Percentiles rank a stretch among this genome's conserved stretches.
Evolutionary conservation across 1,140 invertebrate species (phyloP).

Genomic region (Listronotus bonariensis): DNA sequence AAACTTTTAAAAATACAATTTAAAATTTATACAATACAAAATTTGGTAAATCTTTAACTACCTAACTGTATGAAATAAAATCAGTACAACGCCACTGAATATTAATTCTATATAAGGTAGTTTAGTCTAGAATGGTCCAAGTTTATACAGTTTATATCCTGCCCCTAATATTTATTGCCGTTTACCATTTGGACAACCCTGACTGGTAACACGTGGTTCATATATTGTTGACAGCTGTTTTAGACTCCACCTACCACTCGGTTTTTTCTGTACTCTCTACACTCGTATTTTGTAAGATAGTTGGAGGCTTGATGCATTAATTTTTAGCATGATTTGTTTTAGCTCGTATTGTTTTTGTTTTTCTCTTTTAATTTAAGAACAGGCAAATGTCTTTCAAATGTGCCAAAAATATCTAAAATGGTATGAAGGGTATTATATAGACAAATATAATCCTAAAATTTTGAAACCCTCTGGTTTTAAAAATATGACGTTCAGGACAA

Average conservation of each 20-base stretch:
- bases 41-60: too few relatives aligned
- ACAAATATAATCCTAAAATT: too few relatives aligned
- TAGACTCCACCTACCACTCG: conserved; percentile 36
- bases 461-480: too few relatives aligned
- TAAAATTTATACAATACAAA: too few relatives aligned
- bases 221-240: conserved; percentile 44
- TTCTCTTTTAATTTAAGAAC: too few relatives aligned
- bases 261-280: conserved; percentile 21
- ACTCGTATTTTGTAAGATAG: neutral
- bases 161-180: conserved; percentile 25
- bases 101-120: conserved; percentile 16
- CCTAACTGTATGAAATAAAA: neutral
- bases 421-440: too few relatives aligned
- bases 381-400: too few relatives aligned
- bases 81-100: neutral
- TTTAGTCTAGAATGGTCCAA: conserved; percentile 25
- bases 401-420: too few relatives aligned
- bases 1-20: too few relatives aligned
- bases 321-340: neutral
- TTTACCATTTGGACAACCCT: conserved; percentile 36
- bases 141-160: conserved; percentile 18
- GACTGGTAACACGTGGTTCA: conserved; percentile 42
- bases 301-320: conserved; percentile 9
- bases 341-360: neutral
- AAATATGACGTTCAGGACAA: too few relatives aligned